Base-by-base conservation (phyloP, 2,797 vertebrate species). In the Malacoraja senta region DNA sequence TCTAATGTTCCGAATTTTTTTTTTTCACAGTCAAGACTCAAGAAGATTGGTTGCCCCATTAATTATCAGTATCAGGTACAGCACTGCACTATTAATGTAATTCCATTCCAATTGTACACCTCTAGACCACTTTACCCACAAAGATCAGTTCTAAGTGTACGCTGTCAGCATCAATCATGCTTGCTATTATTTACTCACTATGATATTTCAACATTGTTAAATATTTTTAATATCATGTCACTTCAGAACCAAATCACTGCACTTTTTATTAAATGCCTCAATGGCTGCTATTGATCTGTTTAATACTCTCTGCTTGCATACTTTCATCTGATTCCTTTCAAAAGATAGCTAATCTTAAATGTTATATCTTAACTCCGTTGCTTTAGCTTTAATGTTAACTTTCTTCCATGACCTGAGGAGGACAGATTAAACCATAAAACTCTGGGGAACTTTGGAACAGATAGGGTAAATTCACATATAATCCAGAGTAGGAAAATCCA, bases 51-150 rank as follows among this genome's bases (percentile, higher is more conserved):
- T 32, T 8, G 8, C n/a, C 19, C 17, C 21, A 88, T 88, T 19
- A 88, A 88, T 88, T 61, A 88, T 65, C 58, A 32, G 32, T 88
- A 19, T 26, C 35, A 21, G 61, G 65, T 35, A 68, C 84, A 19
- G 29, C n/a, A 68, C 61, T 2, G 21, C 84, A 32, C n/a, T 61
- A 68, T 6, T 63, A 88, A 35, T 68, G 63, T 63, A n/a, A 68
- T 88, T 68, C 84, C 32, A 68, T 65, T 88, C n/a, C 61, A 88
- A 88, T 88, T 88, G 68, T 68, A 65, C 29, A 68, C n/a, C 61
- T 10, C 61, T 65, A 32, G 61, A 35, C 29, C 61, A 32, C 0
- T 65, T n/a, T 65, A 8, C 17, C 29, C 19, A 3, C 8, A 3
- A 21, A 17, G 32, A 35, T 10, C n/a, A 19, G 17, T 88, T 63